Evolutionary conservation across 2,113 vertebrate genomes (phyloP).

Genomic region (Lathamus discolor): DNA sequence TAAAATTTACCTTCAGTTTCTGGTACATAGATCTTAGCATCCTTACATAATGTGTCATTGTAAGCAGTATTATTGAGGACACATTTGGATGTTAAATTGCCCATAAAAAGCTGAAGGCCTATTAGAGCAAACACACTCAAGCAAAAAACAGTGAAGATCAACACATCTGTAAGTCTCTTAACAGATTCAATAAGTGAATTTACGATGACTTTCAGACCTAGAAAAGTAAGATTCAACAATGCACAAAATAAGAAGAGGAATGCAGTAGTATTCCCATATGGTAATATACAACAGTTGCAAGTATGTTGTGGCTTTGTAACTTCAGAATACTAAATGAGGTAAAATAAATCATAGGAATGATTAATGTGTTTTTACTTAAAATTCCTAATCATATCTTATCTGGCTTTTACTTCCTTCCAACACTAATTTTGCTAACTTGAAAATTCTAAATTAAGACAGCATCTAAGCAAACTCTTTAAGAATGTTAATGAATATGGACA

Average conservation of each 20-base stretch:
- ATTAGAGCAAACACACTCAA: conserved; percentile 93
- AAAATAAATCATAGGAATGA: background rate
- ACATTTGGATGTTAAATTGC: conserved; percentile 89
- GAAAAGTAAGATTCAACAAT: background rate
- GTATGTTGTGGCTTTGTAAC: background rate
- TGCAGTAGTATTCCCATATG: background rate
- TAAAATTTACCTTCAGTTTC: background rate
- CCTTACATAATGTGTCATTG: conserved; percentile 14
- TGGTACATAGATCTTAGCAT: background rate
- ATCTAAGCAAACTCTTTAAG: background rate
- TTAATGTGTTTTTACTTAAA: background rate
- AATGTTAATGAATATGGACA: background rate
- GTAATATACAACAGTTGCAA: background rate
- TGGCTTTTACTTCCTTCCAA: background rate
- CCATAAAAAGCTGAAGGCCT: conserved; percentile 96
- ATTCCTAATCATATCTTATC: background rate
- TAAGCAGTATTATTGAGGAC: conserved; percentile 6
- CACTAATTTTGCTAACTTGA: background rate
- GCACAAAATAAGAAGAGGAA: background rate
- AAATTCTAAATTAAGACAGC: background rate
- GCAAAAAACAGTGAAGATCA: conserved; percentile 93
- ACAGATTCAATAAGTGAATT: conserved; percentile 92
- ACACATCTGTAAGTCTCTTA: conserved; percentile 90
- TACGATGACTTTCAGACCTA: conserved; percentile 93
- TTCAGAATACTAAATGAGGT: background rate